phyloP scores from a whole-genome alignment of 2,113 vertebrate genomes.

The Barnardius zonarius region DNA sequence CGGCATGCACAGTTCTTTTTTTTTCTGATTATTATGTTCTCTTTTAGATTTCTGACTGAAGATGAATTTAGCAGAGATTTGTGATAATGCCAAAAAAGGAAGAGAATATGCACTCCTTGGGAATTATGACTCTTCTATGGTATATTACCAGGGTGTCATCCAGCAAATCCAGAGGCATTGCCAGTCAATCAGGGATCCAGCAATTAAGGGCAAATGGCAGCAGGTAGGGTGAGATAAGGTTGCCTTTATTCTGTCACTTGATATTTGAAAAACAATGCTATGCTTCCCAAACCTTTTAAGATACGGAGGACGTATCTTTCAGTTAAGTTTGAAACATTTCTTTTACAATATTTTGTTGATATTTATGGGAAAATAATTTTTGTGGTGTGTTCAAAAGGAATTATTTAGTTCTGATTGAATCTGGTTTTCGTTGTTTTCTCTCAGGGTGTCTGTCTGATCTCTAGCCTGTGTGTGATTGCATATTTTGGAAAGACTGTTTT shows the following conservation, averaged over 20 bases:
- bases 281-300: neutral
- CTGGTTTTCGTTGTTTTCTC: neutral
- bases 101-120: conserved; percentile 95
- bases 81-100: conserved; percentile 95
- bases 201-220: conserved; percentile 90
- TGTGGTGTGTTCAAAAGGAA: neutral
- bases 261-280: neutral
- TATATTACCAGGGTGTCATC: conserved; percentile 97
- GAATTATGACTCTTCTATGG: conserved; percentile 95
- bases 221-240: conserved; percentile 76
- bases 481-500: conserved; percentile 13
- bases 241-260: neutral
- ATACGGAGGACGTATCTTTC: neutral
- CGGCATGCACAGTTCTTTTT: neutral
- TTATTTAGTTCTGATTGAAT: neutral
- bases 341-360: neutral
- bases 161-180: conserved; percentile 95
- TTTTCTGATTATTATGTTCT: conserved; percentile 24
- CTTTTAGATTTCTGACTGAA: conserved; percentile 70
- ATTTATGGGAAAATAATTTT: neutral
- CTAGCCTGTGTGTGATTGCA: neutral
- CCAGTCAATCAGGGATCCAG: conserved; percentile 87
- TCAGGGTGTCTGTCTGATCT: neutral
- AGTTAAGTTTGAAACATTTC: neutral
- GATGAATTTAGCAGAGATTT: conserved; percentile 95